These are phyloP conservation scores for Galleria mellonella DNA, from an alignment of 1,140 invertebrate genomes.

Conservation along the genomic window DNA sequence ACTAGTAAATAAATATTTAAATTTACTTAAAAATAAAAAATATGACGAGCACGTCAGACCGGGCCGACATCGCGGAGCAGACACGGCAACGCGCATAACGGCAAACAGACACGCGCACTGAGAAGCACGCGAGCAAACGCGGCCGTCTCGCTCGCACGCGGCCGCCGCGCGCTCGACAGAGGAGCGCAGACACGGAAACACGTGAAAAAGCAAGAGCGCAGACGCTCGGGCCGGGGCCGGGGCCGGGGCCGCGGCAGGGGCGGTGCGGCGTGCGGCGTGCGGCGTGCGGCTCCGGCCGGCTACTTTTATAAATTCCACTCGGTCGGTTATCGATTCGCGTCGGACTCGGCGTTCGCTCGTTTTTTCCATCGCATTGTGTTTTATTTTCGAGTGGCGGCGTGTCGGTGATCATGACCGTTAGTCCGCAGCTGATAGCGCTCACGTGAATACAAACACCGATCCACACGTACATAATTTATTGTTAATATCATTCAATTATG, in stretches of 20 bases:
- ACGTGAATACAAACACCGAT: no score
- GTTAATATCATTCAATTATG: no score
- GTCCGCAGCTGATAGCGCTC: no score
- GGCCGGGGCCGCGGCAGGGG: constrained; percentile 1
- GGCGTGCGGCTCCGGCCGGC: constrained; percentile 14
- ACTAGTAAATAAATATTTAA: no score
- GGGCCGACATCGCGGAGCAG: constrained; percentile 30
- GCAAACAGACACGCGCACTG: constrained; percentile 59
- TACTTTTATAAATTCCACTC: constrained; percentile 39
- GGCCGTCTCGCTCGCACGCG: constrained; percentile 34
- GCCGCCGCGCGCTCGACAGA: constrained; percentile 16
- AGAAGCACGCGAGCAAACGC: constrained; percentile 36
- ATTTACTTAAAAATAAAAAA: no score
- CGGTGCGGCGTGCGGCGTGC: constrained; percentile 1
- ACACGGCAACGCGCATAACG: constrained; percentile 49
- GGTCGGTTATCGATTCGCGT: constrained; percentile 40
- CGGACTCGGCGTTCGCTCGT: background rate
- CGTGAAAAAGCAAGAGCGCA: constrained; percentile 60
- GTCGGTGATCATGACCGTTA: no score
- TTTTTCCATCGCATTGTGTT: no score
- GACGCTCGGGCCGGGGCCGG: constrained; percentile 24
- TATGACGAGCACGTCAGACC: constrained; percentile 30
- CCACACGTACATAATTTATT: no score
- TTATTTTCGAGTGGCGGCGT: no score
- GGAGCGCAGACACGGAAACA: constrained; percentile 23